These are phyloP conservation scores for Tetanocera ferruginea DNA, from an alignment of 2,888 invertebrate genomes.

Conservation along the genomic window DNA sequence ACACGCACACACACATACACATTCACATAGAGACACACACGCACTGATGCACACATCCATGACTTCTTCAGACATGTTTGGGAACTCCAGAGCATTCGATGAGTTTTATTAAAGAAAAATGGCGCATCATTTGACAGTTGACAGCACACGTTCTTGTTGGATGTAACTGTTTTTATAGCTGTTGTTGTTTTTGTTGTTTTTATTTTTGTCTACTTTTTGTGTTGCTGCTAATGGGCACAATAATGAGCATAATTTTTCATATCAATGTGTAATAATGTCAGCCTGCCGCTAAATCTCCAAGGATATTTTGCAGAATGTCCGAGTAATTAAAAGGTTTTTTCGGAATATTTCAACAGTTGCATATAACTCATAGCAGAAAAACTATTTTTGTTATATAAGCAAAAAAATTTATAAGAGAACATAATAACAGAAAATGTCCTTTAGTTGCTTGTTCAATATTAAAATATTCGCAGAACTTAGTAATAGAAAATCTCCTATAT, in stretches of 20 bases:
- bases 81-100: constrained; percentile 52
- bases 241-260: constrained; percentile 66
- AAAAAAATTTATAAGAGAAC: neutral
- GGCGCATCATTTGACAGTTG: constrained; percentile 67
- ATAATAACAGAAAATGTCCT: too few species aligned
- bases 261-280: constrained; percentile 15
- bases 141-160: constrained; percentile 49
- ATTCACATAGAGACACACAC: constrained; percentile 43
- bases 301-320: constrained; percentile 31
- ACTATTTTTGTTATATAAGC: neutral
- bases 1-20: constrained; percentile 19
- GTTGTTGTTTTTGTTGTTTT: constrained; percentile 5
- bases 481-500: too few species aligned
- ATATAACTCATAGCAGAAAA: neutral
- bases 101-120: constrained; percentile 69
- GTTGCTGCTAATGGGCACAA: constrained; percentile 67
- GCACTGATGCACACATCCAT: constrained; percentile 40
- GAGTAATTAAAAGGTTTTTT: neutral
- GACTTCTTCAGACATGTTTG: too few species aligned
- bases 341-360: neutral
- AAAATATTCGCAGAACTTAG: too few species aligned
- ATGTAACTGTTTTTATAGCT: too few species aligned
- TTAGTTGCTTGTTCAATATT: neutral
- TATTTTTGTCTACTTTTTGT: constrained; percentile 38
- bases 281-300: constrained; percentile 21